Conservation (phyloP, 2,888 invertebrate genomes). For the Lochmaea crataegi region DNA sequence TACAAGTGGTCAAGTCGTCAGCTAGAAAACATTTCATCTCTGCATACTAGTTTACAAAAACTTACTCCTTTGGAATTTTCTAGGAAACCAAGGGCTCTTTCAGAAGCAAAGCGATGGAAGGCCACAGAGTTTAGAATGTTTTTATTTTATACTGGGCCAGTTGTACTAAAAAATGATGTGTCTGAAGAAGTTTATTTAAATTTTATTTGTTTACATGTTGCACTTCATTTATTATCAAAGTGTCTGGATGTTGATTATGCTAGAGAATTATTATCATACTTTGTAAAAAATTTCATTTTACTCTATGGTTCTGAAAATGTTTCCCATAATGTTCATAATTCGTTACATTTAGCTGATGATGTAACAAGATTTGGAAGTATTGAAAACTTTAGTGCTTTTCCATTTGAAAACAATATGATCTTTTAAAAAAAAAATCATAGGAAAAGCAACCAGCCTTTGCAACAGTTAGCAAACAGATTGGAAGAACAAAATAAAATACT, state of each 20-base stretch:
- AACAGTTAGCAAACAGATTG: neutral
- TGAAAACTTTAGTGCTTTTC: too few relatives aligned
- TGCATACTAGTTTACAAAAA: neutral
- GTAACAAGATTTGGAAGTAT: too few relatives aligned
- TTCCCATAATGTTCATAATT: too few relatives aligned
- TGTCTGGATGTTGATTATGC: neutral
- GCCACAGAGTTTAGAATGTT: conserved; percentile 28
- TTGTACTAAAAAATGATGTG: conserved; percentile 11
- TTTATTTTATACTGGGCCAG: conserved; percentile 24
- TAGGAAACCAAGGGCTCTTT: conserved; percentile 25
- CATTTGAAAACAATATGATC: too few relatives aligned
- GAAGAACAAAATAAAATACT: conserved; percentile 2
- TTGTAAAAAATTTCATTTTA: neutral
- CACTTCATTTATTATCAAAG: conserved; percentile 1
- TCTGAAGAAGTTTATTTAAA: neutral
- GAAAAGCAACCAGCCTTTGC: neutral
- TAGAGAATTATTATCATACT: neutral
- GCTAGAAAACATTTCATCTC: conserved; percentile 3
- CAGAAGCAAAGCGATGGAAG: conserved; percentile 23
- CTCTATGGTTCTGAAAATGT: neutral
- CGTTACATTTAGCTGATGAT: too few relatives aligned
- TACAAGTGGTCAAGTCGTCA: conserved; percentile 24
- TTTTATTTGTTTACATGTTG: neutral
- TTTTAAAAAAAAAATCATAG: too few relatives aligned
- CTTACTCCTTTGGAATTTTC: conserved; percentile 23